Conservation (phyloP, 2,113 vertebrate species). For the Corvus cornix region DNA sequence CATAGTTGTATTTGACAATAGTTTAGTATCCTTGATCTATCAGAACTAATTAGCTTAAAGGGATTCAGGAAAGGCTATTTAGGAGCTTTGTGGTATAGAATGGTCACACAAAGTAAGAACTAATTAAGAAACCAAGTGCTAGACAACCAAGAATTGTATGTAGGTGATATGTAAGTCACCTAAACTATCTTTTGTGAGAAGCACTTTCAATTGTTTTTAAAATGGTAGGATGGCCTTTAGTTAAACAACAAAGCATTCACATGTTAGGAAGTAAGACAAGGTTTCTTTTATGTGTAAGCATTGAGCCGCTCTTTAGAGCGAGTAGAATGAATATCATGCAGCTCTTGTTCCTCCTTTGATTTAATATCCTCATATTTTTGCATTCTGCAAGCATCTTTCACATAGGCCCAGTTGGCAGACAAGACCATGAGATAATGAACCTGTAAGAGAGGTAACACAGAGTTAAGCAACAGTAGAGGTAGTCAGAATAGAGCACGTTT, state of each 20-base stretch:
- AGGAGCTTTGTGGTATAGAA: conserved; percentile 77
- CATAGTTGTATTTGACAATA: conserved; percentile 68
- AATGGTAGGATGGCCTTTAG: conserved; percentile 77
- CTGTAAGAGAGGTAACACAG: conserved; percentile 65
- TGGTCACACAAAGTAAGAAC: conserved; percentile 70
- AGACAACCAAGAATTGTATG: conserved; percentile 70
- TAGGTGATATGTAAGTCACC: conserved; percentile 69
- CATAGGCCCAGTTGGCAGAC: conserved; percentile 98
- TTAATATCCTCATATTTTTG: conserved; percentile 99
- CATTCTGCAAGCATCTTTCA: conserved; percentile 98
- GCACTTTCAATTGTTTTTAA: conserved; percentile 75
- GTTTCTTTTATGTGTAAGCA: conserved; percentile 91
- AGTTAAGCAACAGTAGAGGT: background rate
- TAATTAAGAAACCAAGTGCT: conserved; percentile 76
- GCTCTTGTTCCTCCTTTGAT: conserved; percentile 98
- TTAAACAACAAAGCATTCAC: conserved; percentile 79
- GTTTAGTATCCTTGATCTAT: conserved; percentile 71
- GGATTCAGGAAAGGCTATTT: conserved; percentile 67
- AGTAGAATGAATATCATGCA: conserved; percentile 98
- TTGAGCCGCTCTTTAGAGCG: conserved; percentile 99
- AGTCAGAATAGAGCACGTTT: background rate
- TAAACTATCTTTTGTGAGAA: conserved; percentile 76
- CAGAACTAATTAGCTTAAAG: conserved; percentile 68
- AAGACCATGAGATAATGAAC: conserved; percentile 99
- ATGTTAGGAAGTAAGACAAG: conserved; percentile 44